phyloP scores from a whole-genome alignment of 2,888 invertebrate genomes.

The Diarsia dahlii region DNA sequence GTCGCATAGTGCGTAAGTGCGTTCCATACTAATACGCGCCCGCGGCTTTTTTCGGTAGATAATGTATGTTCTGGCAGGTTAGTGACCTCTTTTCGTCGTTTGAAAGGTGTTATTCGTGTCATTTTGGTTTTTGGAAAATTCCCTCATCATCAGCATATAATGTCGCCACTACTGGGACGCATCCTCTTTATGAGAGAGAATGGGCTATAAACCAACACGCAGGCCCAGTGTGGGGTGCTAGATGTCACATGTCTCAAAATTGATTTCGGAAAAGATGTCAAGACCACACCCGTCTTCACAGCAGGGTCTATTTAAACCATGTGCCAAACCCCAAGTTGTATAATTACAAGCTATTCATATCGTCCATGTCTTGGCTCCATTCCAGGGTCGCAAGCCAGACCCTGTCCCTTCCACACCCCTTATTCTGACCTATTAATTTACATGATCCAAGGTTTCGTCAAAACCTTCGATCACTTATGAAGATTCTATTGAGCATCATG shows the following conservation, averaged over 20 bases:
- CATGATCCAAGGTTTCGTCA: background rate
- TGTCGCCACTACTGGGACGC: too few species aligned
- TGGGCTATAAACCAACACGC: too few species aligned
- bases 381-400: conserved; percentile 34
- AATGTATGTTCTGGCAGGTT: conserved; percentile 40
- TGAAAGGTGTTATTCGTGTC: conserved; percentile 22
- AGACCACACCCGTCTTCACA: conserved; percentile 9
- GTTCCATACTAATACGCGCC: conserved; percentile 55
- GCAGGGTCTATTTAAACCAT: conserved; percentile 8
- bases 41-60: conserved; percentile 33
- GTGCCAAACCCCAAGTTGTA: conserved; percentile 30
- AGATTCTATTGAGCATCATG: background rate
- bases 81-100: conserved; percentile 24
- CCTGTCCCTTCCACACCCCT: conserved; percentile 22
- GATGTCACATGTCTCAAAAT: too few species aligned
- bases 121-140: conserved; percentile 1
- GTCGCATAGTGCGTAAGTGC: conserved; percentile 61
- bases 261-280: conserved; percentile 6
- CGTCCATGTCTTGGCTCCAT: conserved; percentile 42
- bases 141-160: background rate
- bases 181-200: too few species aligned
- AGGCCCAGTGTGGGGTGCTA: too few species aligned
- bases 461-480: background rate
- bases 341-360: conserved; percentile 46
- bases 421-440: conserved; percentile 30